Conservation (phyloP, 1,140 invertebrate genomes). For the Diorhabda sublineata region DNA sequence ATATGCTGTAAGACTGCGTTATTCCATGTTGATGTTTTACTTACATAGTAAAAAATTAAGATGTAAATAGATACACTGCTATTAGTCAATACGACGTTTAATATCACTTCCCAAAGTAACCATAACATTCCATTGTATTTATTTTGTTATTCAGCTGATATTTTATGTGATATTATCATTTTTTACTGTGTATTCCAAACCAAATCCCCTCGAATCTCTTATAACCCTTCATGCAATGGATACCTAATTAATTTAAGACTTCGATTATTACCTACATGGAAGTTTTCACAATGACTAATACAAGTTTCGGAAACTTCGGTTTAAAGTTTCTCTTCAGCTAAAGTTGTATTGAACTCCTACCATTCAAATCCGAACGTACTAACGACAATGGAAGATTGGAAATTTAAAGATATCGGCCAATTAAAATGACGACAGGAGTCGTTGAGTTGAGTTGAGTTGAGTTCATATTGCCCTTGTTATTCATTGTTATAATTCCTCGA, state of each 20-base stretch:
- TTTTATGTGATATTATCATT: not conserved
- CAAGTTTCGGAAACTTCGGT: not conserved
- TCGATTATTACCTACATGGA: conserved; percentile 2
- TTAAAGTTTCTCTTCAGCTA: not conserved
- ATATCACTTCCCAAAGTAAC: too few relatives aligned
- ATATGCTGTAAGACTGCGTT: not conserved
- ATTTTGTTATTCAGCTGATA: not conserved
- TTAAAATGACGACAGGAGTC: not conserved
- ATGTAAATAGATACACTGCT: not conserved
- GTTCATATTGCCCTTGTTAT: too few relatives aligned
- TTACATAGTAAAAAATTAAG: not conserved
- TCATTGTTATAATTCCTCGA: too few relatives aligned
- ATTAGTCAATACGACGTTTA: too few relatives aligned
- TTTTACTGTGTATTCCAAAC: not conserved
- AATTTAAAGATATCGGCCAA: not conserved
- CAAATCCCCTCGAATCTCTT: not conserved
- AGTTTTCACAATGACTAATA: not conserved
- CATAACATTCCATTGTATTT: not conserved
- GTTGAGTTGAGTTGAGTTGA: too few relatives aligned
- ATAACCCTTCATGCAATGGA: not conserved
- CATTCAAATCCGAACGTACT: not conserved
- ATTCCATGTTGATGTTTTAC: not conserved
- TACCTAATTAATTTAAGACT: not conserved
- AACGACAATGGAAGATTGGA: not conserved
- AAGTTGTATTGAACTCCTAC: not conserved